Conservation (phyloP, 2,888 invertebrate species). For the Caenorhabditis doughertyi region DNA sequence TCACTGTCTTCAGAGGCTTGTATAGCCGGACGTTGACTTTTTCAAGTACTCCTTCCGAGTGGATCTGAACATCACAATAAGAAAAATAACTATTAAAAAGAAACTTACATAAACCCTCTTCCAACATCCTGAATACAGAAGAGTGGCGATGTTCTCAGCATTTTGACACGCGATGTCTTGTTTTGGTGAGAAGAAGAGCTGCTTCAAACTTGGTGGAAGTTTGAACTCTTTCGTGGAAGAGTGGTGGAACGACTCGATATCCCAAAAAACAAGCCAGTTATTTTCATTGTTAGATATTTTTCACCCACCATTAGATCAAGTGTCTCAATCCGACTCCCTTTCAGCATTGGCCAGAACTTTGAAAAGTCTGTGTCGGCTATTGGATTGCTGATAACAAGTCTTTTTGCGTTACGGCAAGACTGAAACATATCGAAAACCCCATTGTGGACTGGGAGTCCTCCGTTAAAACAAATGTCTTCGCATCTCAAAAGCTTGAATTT, state of each 20-base stretch:
- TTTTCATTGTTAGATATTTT: neutral
- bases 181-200: slow-evolving; percentile 62
- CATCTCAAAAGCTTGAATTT: slow-evolving; percentile 43
- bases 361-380: slow-evolving; percentile 32
- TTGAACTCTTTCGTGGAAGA: slow-evolving; percentile 58
- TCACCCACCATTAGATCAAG: slow-evolving; percentile 56
- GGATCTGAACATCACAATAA: slow-evolving; percentile 40
- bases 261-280: slow-evolving; percentile 52
- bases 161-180: slow-evolving; percentile 40
- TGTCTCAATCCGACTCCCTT: slow-evolving; percentile 44
- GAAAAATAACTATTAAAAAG: too few relatives aligned
- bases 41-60: slow-evolving; percentile 43
- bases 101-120: slow-evolving; percentile 53
- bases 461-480: slow-evolving; percentile 62
- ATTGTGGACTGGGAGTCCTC: slow-evolving; percentile 45
- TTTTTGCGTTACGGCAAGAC: slow-evolving; percentile 34
- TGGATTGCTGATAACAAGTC: slow-evolving; percentile 49
- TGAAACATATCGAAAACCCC: slow-evolving; percentile 59
- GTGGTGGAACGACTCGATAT: slow-evolving; percentile 61
- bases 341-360: slow-evolving; percentile 57
- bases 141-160: slow-evolving; percentile 48
- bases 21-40: slow-evolving; percentile 23
- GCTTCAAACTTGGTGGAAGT: slow-evolving; percentile 52
- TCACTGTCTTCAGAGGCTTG: slow-evolving; percentile 39
- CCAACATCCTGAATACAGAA: slow-evolving; percentile 53